Evolutionary conservation across 2,888 invertebrate species (phyloP), one percentile per base, ranked within the genome.

Genomic region (Sthenelais limicola): DNA sequence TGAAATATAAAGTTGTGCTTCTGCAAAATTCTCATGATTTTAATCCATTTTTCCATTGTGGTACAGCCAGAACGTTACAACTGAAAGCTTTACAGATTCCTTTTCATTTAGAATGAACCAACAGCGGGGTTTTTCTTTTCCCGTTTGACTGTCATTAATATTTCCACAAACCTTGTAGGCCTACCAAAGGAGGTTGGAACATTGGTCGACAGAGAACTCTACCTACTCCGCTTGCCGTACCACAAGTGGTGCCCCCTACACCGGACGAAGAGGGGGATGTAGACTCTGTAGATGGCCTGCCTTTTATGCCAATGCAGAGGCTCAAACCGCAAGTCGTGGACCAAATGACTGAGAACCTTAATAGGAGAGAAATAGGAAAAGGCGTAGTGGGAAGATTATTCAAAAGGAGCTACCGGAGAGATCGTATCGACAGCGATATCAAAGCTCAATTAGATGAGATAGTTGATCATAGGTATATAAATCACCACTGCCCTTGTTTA

Each of bases 331-430:
- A 80, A 72, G 80, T 95, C 81, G 90, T 97, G 73, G 94, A 95
- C 84, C 93, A 94, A n/a, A 92, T 95, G 21, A 91, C 94, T 76
- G 96, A 96, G 87, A 96, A 96, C 89, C 95, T 95, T 24, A 92
- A 96, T 86, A 91, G 96, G 76, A 91, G 96, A 82, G 93, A 93
- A 87, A 94, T 92, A 87, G 93, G 94, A 82, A 92, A 94, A 92
- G 92, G 95, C 80, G 91, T 94, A 88, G 91, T 94, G 70, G 94
- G 94, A 62, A 90, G 92, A 81, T 90, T 93, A 84, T 93, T 94
- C 85, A 92, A 94, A 92, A 93, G 87, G 38, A 85, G 84, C 66
- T 83, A 85, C 71, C 80, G 84, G 87, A 83, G 84, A 76, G 85
- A 84, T 54, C 77, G 73, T 91, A 93, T 82, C 91, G 91, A 77